These are phyloP conservation scores for Sphaerodactylus townsendi DNA, from an alignment of 2,113 vertebrate genomes.

Conservation along the genomic window DNA sequence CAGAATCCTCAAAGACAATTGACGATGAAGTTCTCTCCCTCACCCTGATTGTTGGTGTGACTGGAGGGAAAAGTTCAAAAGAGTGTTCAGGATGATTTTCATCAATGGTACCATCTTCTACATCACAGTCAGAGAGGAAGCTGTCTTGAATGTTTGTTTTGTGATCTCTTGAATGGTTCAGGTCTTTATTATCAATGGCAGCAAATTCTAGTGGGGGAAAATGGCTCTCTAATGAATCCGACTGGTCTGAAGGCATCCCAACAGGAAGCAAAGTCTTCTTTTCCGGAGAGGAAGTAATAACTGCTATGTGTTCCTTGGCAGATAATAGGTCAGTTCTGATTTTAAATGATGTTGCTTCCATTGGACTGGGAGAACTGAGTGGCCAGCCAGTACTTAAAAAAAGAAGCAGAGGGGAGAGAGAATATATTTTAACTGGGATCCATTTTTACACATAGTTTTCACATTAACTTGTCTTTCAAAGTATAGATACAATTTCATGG, in stretches of 20 bases:
- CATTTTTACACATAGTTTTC: background rate
- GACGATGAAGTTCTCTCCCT: conserved; percentile 93
- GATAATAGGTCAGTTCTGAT: conserved; percentile 83
- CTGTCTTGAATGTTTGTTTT: conserved; percentile 75
- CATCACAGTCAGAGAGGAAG: conserved; percentile 79
- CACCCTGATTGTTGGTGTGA: conserved; percentile 63
- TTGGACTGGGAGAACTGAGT: conserved; percentile 87
- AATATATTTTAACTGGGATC: background rate
- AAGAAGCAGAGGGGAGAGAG: background rate
- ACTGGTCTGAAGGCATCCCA: conserved; percentile 71
- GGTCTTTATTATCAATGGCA: conserved; percentile 31
- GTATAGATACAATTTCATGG: no score
- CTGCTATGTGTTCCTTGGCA: conserved; percentile 71
- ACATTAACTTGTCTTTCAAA: background rate
- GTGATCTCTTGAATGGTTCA: conserved; percentile 51
- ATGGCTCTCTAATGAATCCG: conserved; percentile 72
- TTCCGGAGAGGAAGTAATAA: conserved; percentile 63
- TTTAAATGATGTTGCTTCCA: conserved; percentile 91
- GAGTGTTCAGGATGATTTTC: conserved; percentile 74
- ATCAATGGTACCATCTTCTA: conserved; percentile 75
- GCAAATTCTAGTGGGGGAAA: conserved; percentile 71
- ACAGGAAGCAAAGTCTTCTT: conserved; percentile 48
- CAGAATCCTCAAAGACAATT: conserved; percentile 97
- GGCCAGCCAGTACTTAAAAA: conserved; percentile 89
- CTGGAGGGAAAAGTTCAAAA: conserved; percentile 79